phyloP scores from a whole-genome alignment of 1,140 invertebrate species.

The Zophobas atratus region DNA sequence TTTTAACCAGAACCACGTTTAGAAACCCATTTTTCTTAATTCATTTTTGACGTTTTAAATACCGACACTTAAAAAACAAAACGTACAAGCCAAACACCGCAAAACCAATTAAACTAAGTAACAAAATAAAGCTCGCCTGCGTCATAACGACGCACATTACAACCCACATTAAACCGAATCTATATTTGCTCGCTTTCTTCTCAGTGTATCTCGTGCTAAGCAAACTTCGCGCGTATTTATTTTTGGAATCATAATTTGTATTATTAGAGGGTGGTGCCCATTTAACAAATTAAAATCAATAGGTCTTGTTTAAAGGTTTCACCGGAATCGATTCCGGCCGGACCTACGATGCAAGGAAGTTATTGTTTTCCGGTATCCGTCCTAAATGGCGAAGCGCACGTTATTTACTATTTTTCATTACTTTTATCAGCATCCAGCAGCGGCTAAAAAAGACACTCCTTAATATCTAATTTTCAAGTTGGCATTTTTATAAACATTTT shows the following conservation, averaged over 20 bases:
- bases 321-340: slow-evolving; percentile 26
- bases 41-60: too few species aligned
- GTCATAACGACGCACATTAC: too few species aligned
- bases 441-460: neutral
- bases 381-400: slow-evolving; percentile 22
- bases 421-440: neutral
- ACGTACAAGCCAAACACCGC: too few species aligned
- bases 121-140: too few species aligned
- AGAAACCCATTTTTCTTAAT: too few species aligned
- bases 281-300: slow-evolving; percentile 42
- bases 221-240: slow-evolving; percentile 11
- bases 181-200: too few species aligned
- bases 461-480: neutral
- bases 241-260: slow-evolving; percentile 36
- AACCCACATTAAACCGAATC: too few species aligned
- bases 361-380: slow-evolving; percentile 15
- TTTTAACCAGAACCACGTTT: too few species aligned
- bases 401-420: slow-evolving; percentile 16
- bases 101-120: too few species aligned
- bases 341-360: slow-evolving; percentile 28
- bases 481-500: slow-evolving; percentile 1
- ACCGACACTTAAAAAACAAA: too few species aligned
- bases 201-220: slow-evolving; percentile 11
- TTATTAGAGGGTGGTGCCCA: slow-evolving; percentile 31
- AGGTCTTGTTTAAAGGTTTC: slow-evolving; percentile 40